Evolutionary conservation across 2,888 invertebrate species (phyloP), one percentile per base, ranked within the genome.

Genomic region (Cylindroiulus punctatus): DNA sequence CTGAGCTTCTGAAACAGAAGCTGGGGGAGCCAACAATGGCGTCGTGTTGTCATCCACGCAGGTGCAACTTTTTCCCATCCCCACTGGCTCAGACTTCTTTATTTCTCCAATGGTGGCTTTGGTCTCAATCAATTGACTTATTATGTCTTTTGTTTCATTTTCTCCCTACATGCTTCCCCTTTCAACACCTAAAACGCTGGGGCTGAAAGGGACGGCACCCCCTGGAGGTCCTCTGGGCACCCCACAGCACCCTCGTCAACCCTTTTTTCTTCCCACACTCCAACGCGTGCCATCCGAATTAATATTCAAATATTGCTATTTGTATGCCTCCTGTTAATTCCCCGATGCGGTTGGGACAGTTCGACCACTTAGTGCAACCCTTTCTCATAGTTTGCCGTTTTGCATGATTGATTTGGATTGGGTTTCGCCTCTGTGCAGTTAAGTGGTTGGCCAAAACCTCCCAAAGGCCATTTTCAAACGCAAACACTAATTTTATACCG

Each of bases 201-300:
- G 44, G 44, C 14, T 14, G 44, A 8, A 8, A 44, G 44, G 8
- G 44, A 44, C 44, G 44, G n/a, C 52, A n/a, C 19, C n/a, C 52
- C n/a, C 52, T n/a, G n/a, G n/a, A n/a, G n/a, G n/a, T n/a, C n/a
- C n/a, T n/a, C n/a, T n/a, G n/a, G 44, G n/a, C 52, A n/a, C 19
- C n/a, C 52, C n/a, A 19, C 52, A 36, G 36, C 36, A 36, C 36
- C 36, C 36, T 52, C 52, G 44, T 44, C 7, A 52, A 52, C 52
- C 52, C 52, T 52, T 52, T 52, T 52, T 52, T n/a, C 52, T n/a
- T n/a, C 52, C n/a, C 52, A 52, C 52, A 52, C 52, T 52, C 19
- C n/a, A 52, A 52, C 52, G 52, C 52, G 52, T 52, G 52, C 52
- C 52, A 52, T n/a, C n/a, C 52, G n/a, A 52, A 52, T 52, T 52